These are phyloP conservation scores for Spizaetus ornatus DNA, from an alignment of 2,113 vertebrate genomes.

Conservation along the genomic window DNA sequence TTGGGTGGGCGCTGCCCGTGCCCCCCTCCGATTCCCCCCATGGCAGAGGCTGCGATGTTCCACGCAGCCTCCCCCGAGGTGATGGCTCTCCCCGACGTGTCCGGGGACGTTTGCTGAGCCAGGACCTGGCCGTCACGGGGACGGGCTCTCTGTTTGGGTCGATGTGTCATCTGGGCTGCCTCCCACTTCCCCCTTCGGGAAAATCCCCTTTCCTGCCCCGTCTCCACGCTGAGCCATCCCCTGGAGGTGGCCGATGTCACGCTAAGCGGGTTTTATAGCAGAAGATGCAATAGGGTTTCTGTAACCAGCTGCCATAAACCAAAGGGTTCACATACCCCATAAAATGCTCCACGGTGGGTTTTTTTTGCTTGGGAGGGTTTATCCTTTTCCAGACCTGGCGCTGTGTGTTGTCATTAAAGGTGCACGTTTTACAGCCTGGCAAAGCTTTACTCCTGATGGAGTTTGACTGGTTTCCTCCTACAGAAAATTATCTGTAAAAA, in stretches of 20 bases:
- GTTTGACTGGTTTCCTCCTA: background rate
- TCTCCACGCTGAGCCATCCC: background rate
- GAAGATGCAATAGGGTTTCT: background rate
- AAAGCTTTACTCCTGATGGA: too few species aligned
- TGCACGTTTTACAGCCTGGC: background rate
- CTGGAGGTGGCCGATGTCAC: fast-evolving
- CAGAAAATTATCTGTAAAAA: background rate
- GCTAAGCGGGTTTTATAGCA: background rate
- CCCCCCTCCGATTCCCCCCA: background rate
- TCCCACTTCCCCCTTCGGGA: background rate
- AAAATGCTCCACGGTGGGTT: background rate
- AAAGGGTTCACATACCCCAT: background rate
- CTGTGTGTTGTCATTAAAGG: fast-evolving
- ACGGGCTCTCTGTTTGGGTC: fast-evolving
- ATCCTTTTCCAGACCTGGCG: background rate
- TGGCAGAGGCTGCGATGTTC: background rate
- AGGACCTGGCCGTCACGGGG: background rate
- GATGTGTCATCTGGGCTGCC: background rate
- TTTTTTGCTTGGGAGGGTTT: background rate
- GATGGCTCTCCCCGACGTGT: background rate
- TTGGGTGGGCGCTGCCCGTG: background rate
- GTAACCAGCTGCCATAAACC: background rate
- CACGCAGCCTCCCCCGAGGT: background rate
- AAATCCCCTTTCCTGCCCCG: background rate
- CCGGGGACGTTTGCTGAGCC: background rate